phyloP scores from a whole-genome alignment of 2,113 vertebrate genomes.

The Eudyptes chrysolophus region DNA sequence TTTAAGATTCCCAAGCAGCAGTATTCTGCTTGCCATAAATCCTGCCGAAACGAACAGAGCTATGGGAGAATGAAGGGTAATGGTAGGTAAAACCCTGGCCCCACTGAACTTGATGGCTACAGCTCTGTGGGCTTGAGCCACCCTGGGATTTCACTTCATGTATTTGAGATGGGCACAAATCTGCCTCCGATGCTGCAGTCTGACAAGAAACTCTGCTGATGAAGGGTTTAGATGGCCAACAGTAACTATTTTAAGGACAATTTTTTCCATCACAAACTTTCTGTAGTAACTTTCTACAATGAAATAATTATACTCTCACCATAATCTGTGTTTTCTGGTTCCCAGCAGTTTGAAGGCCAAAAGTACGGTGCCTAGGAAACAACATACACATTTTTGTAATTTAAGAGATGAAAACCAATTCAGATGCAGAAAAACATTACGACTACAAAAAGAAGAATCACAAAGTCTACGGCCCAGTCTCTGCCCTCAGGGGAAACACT shows the following conservation, averaged over 20 bases:
- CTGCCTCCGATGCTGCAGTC: not conserved
- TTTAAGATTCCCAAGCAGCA: not conserved
- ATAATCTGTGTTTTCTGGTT: conserved; percentile 97
- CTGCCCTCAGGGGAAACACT: not conserved
- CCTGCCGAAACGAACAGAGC: not conserved
- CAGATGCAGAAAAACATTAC: not conserved
- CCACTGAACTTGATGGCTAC: not conserved
- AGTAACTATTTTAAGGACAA: not conserved
- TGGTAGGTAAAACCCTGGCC: not conserved
- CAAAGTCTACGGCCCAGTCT: not conserved
- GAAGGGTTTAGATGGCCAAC: not conserved
- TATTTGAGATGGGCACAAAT: not conserved
- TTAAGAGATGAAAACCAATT: not conserved
- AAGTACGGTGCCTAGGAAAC: conserved; percentile 91
- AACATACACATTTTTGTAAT: not conserved
- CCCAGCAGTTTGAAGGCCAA: conserved; percentile 98
- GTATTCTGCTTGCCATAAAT: not conserved
- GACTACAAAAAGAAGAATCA: not conserved
- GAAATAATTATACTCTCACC: conserved; percentile 76
- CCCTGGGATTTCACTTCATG: not conserved
- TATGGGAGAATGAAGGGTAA: not conserved
- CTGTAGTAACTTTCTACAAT: not conserved
- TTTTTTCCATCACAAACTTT: not conserved
- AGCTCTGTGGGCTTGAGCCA: not conserved
- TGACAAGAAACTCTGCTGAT: not conserved